These are phyloP conservation scores for Equus przewalskii DNA, from an alignment of 2,113 vertebrate genomes.

Conservation along the genomic window DNA sequence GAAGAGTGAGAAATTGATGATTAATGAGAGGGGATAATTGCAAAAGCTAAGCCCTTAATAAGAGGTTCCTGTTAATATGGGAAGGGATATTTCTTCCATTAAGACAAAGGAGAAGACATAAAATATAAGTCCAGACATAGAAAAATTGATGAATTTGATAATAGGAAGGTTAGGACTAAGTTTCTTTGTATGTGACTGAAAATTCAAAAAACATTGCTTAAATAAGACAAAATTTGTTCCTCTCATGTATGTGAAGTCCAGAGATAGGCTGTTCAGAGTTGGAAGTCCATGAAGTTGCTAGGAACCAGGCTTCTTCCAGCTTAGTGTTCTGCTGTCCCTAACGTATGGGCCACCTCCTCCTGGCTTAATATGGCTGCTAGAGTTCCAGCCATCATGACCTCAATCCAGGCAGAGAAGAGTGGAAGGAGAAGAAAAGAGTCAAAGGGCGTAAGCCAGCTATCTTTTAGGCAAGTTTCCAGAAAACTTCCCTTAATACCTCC, in stretches of 20 bases:
- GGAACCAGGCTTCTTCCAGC: background rate
- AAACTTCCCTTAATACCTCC: background rate
- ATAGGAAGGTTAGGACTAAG: background rate
- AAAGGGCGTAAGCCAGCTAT: background rate
- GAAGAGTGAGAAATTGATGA: background rate
- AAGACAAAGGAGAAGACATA: background rate
- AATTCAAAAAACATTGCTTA: background rate
- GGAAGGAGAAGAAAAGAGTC: background rate
- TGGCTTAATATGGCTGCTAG: background rate
- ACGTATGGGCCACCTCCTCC: background rate
- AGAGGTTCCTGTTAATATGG: background rate
- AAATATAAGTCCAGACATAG: background rate
- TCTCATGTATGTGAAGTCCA: background rate
- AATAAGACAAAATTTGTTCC: background rate
- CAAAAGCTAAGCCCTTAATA: background rate
- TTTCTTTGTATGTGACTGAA: background rate
- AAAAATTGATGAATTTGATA: background rate
- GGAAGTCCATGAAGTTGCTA: background rate
- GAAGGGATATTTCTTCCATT: background rate
- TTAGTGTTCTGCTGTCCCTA: background rate
- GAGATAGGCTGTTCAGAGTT: background rate
- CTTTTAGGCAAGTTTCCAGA: conserved; percentile 21
- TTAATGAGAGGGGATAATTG: background rate
- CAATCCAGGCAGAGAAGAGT: background rate
- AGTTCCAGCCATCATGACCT: background rate